A percentile compares a stretch with the other conserved stretches of the same genome.
These are phyloP conservation scores for Polymixis lichenea DNA, from an alignment of 2,888 invertebrate genomes.

Conservation along the genomic window DNA sequence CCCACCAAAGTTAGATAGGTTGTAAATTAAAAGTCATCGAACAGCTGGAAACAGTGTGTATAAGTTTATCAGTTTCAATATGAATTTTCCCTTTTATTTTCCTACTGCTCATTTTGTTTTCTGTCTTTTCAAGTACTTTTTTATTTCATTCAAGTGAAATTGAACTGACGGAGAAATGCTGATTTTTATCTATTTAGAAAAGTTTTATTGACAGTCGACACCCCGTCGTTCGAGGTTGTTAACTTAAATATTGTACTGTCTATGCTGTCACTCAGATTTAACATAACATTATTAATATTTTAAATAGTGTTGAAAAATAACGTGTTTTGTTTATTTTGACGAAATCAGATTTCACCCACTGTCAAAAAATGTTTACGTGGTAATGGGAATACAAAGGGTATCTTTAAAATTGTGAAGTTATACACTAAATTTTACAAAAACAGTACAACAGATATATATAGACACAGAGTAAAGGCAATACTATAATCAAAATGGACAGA, in stretches of 20 bases:
- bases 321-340: not conserved
- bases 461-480: not conserved
- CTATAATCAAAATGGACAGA: not conserved
- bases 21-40: not conserved
- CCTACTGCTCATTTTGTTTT: constrained; percentile 18
- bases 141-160: constrained; percentile 34
- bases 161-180: constrained; percentile 3
- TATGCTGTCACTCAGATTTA: not conserved
- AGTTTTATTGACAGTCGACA: constrained; percentile 15
- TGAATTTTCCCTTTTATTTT: not conserved
- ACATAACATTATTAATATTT: constrained; percentile 5
- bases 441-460: not conserved
- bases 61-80: not conserved
- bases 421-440: too few relatives aligned
- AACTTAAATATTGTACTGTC: not conserved
- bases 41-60: not conserved
- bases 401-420: not conserved
- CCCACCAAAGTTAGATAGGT: not conserved
- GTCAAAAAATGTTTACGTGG: not conserved
- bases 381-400: not conserved
- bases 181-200: constrained; percentile 31
- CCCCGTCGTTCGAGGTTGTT: not conserved
- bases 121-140: constrained; percentile 17
- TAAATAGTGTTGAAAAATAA: not conserved
- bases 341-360: too few relatives aligned